phyloP scores from a whole-genome alignment of 2,797 vertebrate species.

The Carapus acus region DNA sequence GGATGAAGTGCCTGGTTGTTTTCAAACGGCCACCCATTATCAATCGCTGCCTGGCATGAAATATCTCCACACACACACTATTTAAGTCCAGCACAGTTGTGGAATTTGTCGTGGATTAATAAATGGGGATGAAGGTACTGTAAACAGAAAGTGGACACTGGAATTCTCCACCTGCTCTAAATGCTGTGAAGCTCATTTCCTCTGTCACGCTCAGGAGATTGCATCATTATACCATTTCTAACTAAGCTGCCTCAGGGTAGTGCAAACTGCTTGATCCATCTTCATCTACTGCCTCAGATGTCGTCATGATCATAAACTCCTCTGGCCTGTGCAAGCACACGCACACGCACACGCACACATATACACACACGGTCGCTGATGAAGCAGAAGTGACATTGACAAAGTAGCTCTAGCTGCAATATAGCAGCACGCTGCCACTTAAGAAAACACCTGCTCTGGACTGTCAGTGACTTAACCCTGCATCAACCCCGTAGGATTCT shows the following conservation, averaged over 20 bases:
- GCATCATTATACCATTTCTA: slow-evolving; percentile 51
- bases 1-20: slow-evolving; percentile 31
- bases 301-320: slow-evolving; percentile 52
- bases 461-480: slow-evolving; percentile 63
- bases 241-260: slow-evolving; percentile 23
- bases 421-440: slow-evolving; percentile 52
- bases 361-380: slow-evolving; percentile 38
- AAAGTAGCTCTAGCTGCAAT: slow-evolving; percentile 49
- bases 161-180: slow-evolving; percentile 31
- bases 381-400: slow-evolving; percentile 57
- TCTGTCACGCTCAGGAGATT: slow-evolving; percentile 41
- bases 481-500: slow-evolving; percentile 50
- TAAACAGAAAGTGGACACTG: slow-evolving; percentile 17
- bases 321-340: slow-evolving; percentile 27
- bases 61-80: no score
- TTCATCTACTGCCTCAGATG: slow-evolving; percentile 38
- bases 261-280: slow-evolving; percentile 33
- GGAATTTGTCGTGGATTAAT: no score
- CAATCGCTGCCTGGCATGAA: no score
- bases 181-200: slow-evolving; percentile 7
- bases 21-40: slow-evolving; percentile 22
- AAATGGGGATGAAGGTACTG: no score
- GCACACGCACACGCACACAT: slow-evolving; percentile 8
- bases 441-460: slow-evolving; percentile 63
- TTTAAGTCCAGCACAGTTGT: no score